phyloP scores from a whole-genome alignment of 2,888 invertebrate genomes.

The Rosalia funebris region DNA sequence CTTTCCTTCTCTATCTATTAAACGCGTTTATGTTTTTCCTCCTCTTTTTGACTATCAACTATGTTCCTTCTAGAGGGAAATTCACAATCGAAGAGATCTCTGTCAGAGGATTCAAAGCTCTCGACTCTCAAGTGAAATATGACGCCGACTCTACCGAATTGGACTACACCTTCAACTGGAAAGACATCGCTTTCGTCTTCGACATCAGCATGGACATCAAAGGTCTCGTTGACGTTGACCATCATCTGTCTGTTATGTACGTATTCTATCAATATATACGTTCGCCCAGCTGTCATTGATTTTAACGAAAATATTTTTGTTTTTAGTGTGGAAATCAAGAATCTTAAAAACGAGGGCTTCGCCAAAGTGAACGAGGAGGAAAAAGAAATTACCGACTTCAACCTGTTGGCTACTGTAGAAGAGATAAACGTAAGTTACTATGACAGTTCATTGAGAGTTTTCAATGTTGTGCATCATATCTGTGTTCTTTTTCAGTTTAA shows the following conservation, averaged over 20 bases:
- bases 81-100: not conserved
- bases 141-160: not conserved
- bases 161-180: not conserved
- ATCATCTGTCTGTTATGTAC: not conserved
- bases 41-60: no score
- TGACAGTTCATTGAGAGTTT: not conserved
- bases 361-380: not conserved
- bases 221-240: not conserved
- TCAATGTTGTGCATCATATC: not conserved
- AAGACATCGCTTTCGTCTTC: not conserved
- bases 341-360: not conserved
- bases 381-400: not conserved
- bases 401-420: not conserved
- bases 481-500: not conserved
- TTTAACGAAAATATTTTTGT: not conserved
- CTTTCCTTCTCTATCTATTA: no score
- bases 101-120: not conserved
- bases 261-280: not conserved
- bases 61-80: not conserved
- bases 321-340: not conserved
- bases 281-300: not conserved
- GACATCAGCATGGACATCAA: not conserved
- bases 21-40: no score
- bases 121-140: not conserved
- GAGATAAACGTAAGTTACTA: not conserved